Base-by-base conservation (phyloP, 2,797 vertebrate species). In the Hypotaenidia okinawae region DNA sequence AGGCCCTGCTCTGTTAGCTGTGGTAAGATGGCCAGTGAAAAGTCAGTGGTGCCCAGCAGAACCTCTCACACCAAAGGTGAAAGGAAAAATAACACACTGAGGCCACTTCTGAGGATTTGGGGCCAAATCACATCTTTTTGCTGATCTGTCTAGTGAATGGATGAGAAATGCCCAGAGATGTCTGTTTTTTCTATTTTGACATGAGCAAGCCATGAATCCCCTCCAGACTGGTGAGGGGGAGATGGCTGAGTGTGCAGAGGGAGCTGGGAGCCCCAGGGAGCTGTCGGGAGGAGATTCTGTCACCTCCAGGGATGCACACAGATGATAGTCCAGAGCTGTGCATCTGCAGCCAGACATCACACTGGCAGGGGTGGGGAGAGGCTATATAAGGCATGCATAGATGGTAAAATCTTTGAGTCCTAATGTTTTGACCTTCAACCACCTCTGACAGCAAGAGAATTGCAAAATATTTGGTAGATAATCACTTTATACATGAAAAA, bases 1-100 rank as follows among this genome's bases (percentile, higher is more conserved):
- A 18, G 54, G 16, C 11, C 22, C 6, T 4, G 0, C 35, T 57
- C 54, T n/a, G 16, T 67, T 30, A 54, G 14, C 41, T 21, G 18
- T 6, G 13, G 11, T 33, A 52, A 72, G 11, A 4, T 4, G 21
- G 74, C 2, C 5, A 1, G 5, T 10, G 61, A 69, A n/a, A 57
- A 8, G 3, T 5, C n/a, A 2, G 6, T 0, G 13, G 1, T 64
- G 33, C 19, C 55, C 59, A 51, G 2, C 0, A 1, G 30, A 54
- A 32, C 45, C 11, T 30, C 81, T 64, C 39, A 4, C 0, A 4
- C 28, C 32, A 43, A 64, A 84, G 19, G 3, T 14, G 78, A 70
- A 58, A 67, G 22, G 39, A 43, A 41, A 82, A 78, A 75, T 16
- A 19, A 1, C 21, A 8, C 7, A 2, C 1, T 6, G 8, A 61